These are phyloP conservation scores for Achatina immaculata DNA, from an alignment of 1,140 invertebrate species.

Conservation along the genomic window DNA sequence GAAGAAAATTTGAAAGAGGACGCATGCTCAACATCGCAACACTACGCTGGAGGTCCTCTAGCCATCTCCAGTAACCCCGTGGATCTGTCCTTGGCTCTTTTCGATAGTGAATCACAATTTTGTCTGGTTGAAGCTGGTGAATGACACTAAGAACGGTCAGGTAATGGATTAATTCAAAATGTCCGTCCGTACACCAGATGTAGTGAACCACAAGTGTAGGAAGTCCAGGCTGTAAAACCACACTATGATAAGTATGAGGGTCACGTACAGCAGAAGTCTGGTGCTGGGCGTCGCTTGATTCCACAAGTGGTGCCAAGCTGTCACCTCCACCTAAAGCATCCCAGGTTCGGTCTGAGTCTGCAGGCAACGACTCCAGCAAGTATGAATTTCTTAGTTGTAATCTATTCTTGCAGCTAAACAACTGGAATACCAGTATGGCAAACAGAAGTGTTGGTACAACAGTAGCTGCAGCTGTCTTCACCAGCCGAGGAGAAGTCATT, in stretches of 20 bases:
- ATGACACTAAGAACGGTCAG: slow-evolving; percentile 22
- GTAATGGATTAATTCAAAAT: slow-evolving; percentile 30
- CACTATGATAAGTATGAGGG: neutral
- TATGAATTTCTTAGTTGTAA: slow-evolving; percentile 27
- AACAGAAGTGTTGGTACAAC: slow-evolving; percentile 20
- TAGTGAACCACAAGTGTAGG: slow-evolving; percentile 28
- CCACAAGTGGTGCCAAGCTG: neutral
- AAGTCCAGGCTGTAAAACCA: neutral
- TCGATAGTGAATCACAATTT: slow-evolving; percentile 34
- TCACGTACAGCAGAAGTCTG: neutral
- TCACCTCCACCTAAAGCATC: slow-evolving; percentile 28
- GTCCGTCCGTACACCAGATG: slow-evolving; percentile 26
- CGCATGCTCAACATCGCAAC: slow-evolving; percentile 24
- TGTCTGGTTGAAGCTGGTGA: slow-evolving; percentile 22
- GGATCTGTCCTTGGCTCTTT: slow-evolving; percentile 28
- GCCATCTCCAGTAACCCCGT: slow-evolving; percentile 35
- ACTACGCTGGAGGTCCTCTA: slow-evolving; percentile 33
- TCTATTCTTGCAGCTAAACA: slow-evolving; percentile 3
- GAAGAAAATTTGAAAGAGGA: slow-evolving; percentile 11
- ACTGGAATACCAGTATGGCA: slow-evolving; percentile 16
- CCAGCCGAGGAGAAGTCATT: neutral
- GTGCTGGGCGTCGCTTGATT: neutral
- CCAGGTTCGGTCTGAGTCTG: slow-evolving; percentile 9
- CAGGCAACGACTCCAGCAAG: slow-evolving; percentile 18
- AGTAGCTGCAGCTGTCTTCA: neutral